Percentiles rank a stretch among this genome's conserved stretches.
Evolutionary conservation across 2,797 vertebrate species (phyloP).

Genomic region (Anguilla obscura): DNA sequence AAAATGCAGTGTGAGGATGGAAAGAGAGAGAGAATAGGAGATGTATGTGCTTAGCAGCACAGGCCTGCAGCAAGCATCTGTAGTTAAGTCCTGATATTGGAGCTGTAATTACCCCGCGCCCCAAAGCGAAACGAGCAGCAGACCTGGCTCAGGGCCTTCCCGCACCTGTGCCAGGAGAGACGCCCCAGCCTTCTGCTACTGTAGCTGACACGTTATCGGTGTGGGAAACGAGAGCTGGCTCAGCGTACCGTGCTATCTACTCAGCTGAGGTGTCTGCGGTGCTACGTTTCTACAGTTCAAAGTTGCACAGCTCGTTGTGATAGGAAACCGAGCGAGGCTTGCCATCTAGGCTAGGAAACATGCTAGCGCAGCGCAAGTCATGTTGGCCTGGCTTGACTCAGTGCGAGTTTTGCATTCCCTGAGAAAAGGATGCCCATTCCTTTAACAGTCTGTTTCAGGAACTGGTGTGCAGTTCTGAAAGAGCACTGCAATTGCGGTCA

Average conservation of each 20-base stretch:
- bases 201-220: background rate
- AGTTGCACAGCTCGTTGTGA: background rate
- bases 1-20: background rate
- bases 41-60: background rate
- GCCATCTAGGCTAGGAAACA: background rate
- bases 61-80: background rate
- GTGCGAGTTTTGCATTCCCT: background rate
- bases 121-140: background rate
- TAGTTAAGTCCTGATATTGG: background rate
- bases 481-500: background rate
- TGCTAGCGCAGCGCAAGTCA: background rate
- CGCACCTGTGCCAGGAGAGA: background rate
- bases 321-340: background rate
- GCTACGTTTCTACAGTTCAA: background rate
- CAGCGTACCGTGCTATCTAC: background rate
- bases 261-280: background rate
- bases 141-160: background rate
- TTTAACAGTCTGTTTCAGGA: too few relatives aligned
- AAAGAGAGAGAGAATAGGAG: background rate
- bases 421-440: too few relatives aligned
- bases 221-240: background rate
- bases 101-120: slow-evolving; percentile 4
- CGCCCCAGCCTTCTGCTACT: background rate
- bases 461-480: background rate
- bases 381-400: background rate